These are phyloP conservation scores for Pterocles gutturalis DNA, from an alignment of 2,113 vertebrate genomes.

Conservation along the genomic window DNA sequence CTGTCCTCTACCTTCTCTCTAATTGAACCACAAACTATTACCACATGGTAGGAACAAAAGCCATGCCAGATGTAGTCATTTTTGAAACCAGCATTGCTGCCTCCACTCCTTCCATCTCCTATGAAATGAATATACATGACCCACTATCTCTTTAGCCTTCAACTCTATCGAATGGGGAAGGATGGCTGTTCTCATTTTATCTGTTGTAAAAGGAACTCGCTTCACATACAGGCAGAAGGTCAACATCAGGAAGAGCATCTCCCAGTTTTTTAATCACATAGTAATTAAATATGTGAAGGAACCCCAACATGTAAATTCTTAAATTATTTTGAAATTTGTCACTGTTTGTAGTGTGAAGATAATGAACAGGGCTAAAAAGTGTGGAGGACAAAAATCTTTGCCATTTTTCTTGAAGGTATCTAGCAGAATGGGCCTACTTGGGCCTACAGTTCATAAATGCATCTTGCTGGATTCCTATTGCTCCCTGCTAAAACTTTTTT, in stretches of 20 bases:
- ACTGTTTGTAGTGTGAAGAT: background rate
- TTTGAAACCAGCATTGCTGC: background rate
- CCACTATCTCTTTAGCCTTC: background rate
- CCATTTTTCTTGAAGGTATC: background rate
- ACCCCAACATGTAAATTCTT: background rate
- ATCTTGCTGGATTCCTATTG: background rate
- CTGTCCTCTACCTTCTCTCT: background rate
- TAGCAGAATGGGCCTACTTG: background rate
- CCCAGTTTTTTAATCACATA: background rate
- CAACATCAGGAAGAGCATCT: background rate
- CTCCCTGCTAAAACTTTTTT: background rate
- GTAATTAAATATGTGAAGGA: background rate
- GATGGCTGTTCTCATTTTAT: background rate
- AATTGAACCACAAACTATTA: background rate
- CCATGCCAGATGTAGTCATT: background rate
- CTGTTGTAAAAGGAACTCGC: background rate
- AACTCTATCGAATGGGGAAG: background rate
- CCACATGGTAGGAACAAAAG: background rate
- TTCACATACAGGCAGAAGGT: background rate
- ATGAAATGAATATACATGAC: background rate
- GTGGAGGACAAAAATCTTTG: background rate
- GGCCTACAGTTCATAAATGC: background rate
- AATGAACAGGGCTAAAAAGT: background rate
- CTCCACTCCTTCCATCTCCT: background rate
- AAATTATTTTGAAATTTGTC: background rate